These are phyloP conservation scores for Actenoides lindsayi DNA, from an alignment of 2,113 vertebrate genomes.

Conservation along the genomic window DNA sequence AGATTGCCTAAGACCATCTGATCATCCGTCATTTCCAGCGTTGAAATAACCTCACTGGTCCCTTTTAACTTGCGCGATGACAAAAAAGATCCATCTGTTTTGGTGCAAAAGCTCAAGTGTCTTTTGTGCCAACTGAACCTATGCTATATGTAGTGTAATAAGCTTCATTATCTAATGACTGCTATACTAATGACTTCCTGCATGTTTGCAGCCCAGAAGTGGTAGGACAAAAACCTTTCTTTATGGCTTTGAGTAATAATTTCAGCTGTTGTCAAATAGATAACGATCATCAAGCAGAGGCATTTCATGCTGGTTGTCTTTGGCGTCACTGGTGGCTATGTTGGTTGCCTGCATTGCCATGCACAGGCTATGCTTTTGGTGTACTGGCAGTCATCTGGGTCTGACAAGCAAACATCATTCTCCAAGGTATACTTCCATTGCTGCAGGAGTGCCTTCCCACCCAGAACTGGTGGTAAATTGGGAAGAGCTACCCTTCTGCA, in stretches of 20 bases:
- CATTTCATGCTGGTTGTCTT: background rate
- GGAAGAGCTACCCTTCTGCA: background rate
- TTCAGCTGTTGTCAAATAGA: background rate
- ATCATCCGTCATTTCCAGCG: accelerated
- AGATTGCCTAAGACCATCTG: background rate
- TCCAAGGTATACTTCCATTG: background rate
- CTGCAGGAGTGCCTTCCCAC: background rate
- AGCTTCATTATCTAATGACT: background rate
- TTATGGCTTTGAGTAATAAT: background rate
- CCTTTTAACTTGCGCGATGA: background rate
- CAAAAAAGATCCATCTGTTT: background rate
- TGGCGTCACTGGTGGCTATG: background rate
- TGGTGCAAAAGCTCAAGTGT: background rate
- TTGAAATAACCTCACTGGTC: background rate
- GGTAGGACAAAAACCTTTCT: background rate
- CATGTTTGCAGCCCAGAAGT: background rate
- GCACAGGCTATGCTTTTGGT: background rate
- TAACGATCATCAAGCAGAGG: background rate
- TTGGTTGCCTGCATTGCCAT: background rate
- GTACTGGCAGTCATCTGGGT: background rate
- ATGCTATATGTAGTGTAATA: background rate
- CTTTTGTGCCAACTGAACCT: background rate
- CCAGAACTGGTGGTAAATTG: background rate
- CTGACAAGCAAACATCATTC: background rate
- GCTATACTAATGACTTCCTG: background rate